Base-by-base conservation (phyloP, 2,888 invertebrate genomes). In the Linnaemya tessellans region DNA sequence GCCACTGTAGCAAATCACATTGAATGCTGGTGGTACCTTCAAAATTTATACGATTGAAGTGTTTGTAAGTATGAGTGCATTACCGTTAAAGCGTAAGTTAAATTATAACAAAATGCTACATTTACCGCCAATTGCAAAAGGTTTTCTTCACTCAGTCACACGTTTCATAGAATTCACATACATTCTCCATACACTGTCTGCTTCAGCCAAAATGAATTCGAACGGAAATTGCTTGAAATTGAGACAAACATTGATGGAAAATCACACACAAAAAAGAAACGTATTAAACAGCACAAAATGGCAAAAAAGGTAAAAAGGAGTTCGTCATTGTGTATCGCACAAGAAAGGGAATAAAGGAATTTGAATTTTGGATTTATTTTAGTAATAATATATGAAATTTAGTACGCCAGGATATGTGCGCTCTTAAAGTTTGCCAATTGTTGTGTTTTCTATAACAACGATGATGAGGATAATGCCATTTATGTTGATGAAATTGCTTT, bases 191-290 rank as follows among this genome's bases (percentile, higher is more conserved):
- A 18, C 22, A n/a, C n/a, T 35, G 5, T 13, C 15, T 15, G 30
- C n/a, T 15, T 5, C 10, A 62, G 41, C 56, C n/a, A 18, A 67
- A 49, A 65, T 65, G 65, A 80, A 90, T 88, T 90, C 90, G 86
- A 91, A 89, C 90, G 91, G 89, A 90, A 90, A 91, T 90, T 88
- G 87, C 79, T 82, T 85, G 85, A 85, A 90, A 90, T 90, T 89
- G 90, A 90, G 90, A 71, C 70, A 84, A 83, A 84, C 80, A 85
- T 80, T 80, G 83, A 84, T 84, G 75, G 70, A 81, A 79, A 84
- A 67, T 84, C 80, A 80, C 74, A 65, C 67, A 64, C 46, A 49
- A n/a, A 35, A 60, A 65, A 30, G 9, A 35, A 62, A 70, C 25
- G 35, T 13, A 62, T 11, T 10, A 70, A 51, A 62, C 46, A 60